A percentile compares a stretch with the other conserved stretches of the same genome.
These are phyloP conservation scores for Belonocnema kinseyi DNA, from an alignment of 1,140 invertebrate genomes.

Conservation along the genomic window DNA sequence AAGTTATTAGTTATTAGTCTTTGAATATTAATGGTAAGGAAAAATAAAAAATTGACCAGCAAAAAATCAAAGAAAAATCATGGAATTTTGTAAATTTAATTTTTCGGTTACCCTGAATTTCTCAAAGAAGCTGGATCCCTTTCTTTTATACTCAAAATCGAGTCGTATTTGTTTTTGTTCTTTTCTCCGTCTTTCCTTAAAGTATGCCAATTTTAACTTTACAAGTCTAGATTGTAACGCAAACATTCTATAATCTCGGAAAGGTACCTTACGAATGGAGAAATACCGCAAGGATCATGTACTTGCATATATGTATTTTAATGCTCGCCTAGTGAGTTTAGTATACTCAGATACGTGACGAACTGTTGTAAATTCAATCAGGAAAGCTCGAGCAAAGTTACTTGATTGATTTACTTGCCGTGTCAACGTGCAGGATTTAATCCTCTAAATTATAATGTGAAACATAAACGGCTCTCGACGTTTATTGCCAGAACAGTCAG, in stretches of 20 bases:
- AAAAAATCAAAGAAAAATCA: too few relatives aligned
- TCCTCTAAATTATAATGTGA: constrained; percentile 28
- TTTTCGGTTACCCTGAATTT: too few relatives aligned
- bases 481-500: background rate
- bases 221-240: background rate
- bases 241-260: background rate
- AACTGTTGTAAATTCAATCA: constrained; percentile 41
- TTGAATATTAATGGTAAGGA: too few relatives aligned
- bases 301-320: constrained; percentile 26
- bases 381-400: constrained; percentile 38
- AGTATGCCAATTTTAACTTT: background rate
- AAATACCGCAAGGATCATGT: constrained; percentile 17
- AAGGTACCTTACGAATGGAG: constrained; percentile 12
- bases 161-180: background rate
- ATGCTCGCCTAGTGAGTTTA: constrained; percentile 11
- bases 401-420: constrained; percentile 32
- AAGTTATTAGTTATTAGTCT: too few relatives aligned
- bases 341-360: constrained; percentile 35
- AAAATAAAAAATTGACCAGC: too few relatives aligned
- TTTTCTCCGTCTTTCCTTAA: background rate
- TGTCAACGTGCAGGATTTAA: constrained; percentile 22
- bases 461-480: constrained; percentile 17
- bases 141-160: background rate
- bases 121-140: background rate
- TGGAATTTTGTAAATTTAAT: too few relatives aligned